Conservation (phyloP, 2,797 vertebrate species). For the Anomalospiza imberbis region DNA sequence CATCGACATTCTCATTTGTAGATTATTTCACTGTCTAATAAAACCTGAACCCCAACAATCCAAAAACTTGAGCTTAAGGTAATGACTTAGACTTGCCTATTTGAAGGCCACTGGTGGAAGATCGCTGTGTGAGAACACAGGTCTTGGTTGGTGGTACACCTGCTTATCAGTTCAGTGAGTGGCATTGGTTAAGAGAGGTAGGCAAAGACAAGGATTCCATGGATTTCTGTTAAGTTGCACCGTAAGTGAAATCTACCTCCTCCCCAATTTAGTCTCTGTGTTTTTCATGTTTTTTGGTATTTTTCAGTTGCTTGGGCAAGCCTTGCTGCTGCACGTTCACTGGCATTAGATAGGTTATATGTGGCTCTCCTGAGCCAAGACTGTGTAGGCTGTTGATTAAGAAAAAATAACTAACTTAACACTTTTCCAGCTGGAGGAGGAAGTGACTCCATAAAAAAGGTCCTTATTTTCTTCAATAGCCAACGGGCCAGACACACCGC, state of each 20-base stretch:
- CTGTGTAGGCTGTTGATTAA: neutral
- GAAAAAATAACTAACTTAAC: neutral
- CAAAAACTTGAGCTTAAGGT: neutral
- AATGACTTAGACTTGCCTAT: neutral
- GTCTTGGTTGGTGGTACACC: neutral
- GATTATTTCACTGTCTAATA: neutral
- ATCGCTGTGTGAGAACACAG: neutral
- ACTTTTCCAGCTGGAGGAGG: neutral
- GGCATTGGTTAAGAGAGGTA: neutral
- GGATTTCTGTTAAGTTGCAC: neutral
- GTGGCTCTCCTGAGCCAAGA: neutral
- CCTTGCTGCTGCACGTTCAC: neutral
- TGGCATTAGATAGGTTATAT: neutral
- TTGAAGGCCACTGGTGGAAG: neutral
- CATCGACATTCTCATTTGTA: neutral
- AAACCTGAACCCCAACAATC: neutral
- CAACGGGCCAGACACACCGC: neutral
- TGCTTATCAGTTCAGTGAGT: neutral
- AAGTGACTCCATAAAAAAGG: neutral
- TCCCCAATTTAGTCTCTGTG: neutral
- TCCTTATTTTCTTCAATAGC: neutral
- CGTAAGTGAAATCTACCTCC: neutral
- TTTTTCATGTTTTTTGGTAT: neutral
- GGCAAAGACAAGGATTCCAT: neutral
- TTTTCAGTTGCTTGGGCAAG: neutral